phyloP scores from a whole-genome alignment of 1,140 invertebrate species.

The Arctopsyche grandis region DNA sequence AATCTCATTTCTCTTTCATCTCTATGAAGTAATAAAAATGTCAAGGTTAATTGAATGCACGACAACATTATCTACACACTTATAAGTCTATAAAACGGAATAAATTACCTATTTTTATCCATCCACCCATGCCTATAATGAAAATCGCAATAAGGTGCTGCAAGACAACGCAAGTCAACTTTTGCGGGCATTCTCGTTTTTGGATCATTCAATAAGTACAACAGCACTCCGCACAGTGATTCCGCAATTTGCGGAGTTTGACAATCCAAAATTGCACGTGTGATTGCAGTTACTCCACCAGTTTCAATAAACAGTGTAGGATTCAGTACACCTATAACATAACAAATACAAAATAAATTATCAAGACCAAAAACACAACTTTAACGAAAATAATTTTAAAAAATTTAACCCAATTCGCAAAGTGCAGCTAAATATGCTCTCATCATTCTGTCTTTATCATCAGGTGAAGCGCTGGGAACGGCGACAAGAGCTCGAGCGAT shows the following conservation, averaged over 20 bases:
- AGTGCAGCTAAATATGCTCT: slow-evolving; percentile 85
- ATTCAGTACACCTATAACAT: slow-evolving; percentile 80
- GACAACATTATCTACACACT: no score
- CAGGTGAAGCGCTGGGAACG: slow-evolving; percentile 81
- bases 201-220: slow-evolving; percentile 88
- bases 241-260: slow-evolving; percentile 83
- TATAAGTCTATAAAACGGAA: not conserved
- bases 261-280: slow-evolving; percentile 83
- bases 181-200: slow-evolving; percentile 77
- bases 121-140: slow-evolving; percentile 75
- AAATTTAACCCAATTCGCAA: slow-evolving; percentile 76
- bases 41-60: not conserved
- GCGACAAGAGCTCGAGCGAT: slow-evolving; percentile 80
- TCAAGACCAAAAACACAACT: not conserved
- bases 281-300: slow-evolving; percentile 84
- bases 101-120: slow-evolving; percentile 67
- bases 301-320: slow-evolving; percentile 81
- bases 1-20: slow-evolving; percentile 86
- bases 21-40: slow-evolving; percentile 65
- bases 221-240: slow-evolving; percentile 85
- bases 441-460: slow-evolving; percentile 82
- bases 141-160: slow-evolving; percentile 93
- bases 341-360: not conserved
- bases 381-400: slow-evolving; percentile 13
- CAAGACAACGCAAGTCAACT: slow-evolving; percentile 83